A percentile compares a stretch with the other conserved stretches of the same genome.
phyloP scores from a whole-genome alignment of 2,888 invertebrate genomes.

The Drosophila nr. fundita region DNA sequence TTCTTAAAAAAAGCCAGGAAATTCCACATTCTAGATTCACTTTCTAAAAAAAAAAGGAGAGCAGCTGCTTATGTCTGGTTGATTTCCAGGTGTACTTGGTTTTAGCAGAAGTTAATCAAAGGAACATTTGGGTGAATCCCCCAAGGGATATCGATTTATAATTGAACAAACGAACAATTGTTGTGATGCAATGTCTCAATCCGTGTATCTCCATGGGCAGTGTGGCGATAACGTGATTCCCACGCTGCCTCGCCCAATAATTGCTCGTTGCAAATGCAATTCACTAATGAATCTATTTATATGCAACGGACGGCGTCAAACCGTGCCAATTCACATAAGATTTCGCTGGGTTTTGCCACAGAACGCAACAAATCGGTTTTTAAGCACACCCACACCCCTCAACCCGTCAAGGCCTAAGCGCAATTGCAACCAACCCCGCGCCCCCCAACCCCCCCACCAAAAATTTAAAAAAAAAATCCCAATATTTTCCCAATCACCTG shows the following conservation, averaged over 20 bases:
- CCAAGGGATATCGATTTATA: not conserved
- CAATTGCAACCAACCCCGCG: not conserved
- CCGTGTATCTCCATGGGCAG: not conserved
- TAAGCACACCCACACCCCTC: not conserved
- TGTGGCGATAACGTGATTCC: constrained; percentile 30
- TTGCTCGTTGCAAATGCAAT: constrained; percentile 9
- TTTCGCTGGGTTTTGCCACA: constrained; percentile 26
- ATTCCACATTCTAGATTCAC: too few species aligned
- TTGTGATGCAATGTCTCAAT: not conserved
- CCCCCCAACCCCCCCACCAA: not conserved
- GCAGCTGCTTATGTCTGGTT: too few species aligned
- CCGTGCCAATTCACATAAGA: constrained; percentile 24
- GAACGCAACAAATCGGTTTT: constrained; percentile 1
- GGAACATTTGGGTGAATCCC: constrained; percentile 3
- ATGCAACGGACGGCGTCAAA: constrained; percentile 28
- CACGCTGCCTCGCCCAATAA: constrained; percentile 27
- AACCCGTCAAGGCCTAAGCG: not conserved
- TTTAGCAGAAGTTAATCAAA: too few species aligned
- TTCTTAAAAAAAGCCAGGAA: too few species aligned
- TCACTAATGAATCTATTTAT: constrained; percentile 26
- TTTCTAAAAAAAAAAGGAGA: not conserved
- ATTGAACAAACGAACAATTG: constrained; percentile 1
- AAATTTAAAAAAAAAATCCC: constrained; percentile 28
- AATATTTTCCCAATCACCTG: constrained; percentile 28
- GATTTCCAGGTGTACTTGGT: too few species aligned